phyloP scores from a whole-genome alignment of 2,797 vertebrate genomes.

The Taenioides sp. region DNA sequence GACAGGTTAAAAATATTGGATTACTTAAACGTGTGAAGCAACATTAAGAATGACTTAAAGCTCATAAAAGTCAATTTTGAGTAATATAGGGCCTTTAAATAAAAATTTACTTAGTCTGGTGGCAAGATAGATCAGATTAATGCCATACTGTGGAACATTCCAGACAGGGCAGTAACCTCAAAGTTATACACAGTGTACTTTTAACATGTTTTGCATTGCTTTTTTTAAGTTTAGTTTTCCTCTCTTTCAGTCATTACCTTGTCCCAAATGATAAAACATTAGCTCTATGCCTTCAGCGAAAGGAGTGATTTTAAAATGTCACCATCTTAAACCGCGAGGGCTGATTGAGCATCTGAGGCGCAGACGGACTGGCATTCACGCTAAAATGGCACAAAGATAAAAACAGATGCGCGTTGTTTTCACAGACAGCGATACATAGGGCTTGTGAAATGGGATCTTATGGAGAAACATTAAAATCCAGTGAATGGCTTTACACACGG shows the following conservation, averaged over 20 bases:
- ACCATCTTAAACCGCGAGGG: conserved; percentile 3
- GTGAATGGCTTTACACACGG: background rate
- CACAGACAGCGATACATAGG: background rate
- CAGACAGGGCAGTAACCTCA: too few species aligned
- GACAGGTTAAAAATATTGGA: too few species aligned
- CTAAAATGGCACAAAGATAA: conserved; percentile 24
- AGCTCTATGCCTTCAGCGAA: background rate
- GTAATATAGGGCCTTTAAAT: too few species aligned
- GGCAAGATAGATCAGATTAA: too few species aligned
- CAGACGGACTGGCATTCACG: conserved; percentile 20
- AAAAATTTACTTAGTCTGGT: too few species aligned
- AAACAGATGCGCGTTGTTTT: conserved; percentile 7
- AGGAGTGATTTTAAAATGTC: conserved; percentile 5
- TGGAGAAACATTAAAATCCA: conserved; percentile 1
- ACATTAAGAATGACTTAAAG: too few species aligned
- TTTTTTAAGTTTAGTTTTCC: background rate
- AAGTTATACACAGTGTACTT: too few species aligned
- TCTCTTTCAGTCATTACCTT: background rate
- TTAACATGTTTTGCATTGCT: too few species aligned
- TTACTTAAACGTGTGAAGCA: too few species aligned
- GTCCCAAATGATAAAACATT: background rate
- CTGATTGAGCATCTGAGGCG: conserved; percentile 9
- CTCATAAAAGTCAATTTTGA: too few species aligned
- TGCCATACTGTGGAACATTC: too few species aligned
- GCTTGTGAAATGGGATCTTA: conserved; percentile 8